A percentile compares a stretch with the other conserved stretches of the same genome.
These are phyloP conservation scores for Bombus affinis DNA, from an alignment of 1,140 invertebrate species.

Conservation along the genomic window DNA sequence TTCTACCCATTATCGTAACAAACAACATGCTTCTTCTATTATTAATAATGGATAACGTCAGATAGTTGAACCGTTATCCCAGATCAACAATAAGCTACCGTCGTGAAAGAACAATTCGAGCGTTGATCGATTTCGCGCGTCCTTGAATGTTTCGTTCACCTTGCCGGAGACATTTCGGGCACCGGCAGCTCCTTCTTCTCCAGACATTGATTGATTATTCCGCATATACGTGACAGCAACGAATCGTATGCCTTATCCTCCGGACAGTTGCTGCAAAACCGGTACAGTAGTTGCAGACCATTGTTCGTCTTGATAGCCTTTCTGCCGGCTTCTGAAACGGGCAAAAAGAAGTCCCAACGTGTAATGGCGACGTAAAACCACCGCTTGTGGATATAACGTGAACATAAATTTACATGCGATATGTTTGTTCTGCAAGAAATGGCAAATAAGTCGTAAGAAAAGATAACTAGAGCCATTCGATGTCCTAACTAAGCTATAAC, in stretches of 20 bases:
- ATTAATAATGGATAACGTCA: not conserved
- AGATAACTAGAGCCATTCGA: not conserved
- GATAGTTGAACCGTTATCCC: not conserved
- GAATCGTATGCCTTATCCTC: constrained; percentile 86
- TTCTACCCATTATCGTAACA: no score
- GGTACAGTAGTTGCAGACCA: constrained; percentile 85
- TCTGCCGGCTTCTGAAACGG: constrained; percentile 84
- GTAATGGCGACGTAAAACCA: constrained; percentile 22
- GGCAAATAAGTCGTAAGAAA: not conserved
- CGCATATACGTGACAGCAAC: constrained; percentile 85
- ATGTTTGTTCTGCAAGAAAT: constrained; percentile 17
- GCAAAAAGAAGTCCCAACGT: constrained; percentile 7
- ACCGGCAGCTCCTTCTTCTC: constrained; percentile 86
- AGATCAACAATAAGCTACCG: not conserved
- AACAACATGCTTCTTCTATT: no score
- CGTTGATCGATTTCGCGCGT: constrained; percentile 1
- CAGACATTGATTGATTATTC: constrained; percentile 86
- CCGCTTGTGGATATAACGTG: not conserved
- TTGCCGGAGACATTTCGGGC: constrained; percentile 82
- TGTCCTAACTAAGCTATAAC: not conserved
- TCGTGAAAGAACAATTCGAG: not conserved
- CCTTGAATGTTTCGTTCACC: constrained; percentile 66
- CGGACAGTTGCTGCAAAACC: constrained; percentile 86
- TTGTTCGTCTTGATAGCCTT: constrained; percentile 85
- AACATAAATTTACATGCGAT: constrained; percentile 16